These are phyloP conservation scores for Melipona bicolor DNA, from an alignment of 2,888 invertebrate genomes.

Conservation along the genomic window DNA sequence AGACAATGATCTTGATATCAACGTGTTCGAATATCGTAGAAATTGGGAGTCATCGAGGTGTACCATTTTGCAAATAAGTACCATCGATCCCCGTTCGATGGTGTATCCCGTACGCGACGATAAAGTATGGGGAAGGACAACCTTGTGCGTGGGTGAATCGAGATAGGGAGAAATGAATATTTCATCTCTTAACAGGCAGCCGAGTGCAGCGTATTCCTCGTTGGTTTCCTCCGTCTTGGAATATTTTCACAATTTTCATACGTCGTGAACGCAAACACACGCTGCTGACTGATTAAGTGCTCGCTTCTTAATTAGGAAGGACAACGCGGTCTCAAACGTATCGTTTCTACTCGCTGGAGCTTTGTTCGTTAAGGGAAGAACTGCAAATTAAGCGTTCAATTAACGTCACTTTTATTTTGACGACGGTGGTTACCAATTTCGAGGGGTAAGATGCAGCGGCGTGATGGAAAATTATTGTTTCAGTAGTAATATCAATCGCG, in stretches of 20 bases:
- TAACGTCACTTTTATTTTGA: neutral
- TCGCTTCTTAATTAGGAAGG: slow-evolving; percentile 25
- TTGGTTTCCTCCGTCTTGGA: slow-evolving; percentile 9
- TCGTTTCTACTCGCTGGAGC: neutral
- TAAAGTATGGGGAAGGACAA: slow-evolving; percentile 23
- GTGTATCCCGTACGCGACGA: neutral
- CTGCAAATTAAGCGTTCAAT: neutral
- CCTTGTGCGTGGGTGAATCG: slow-evolving; percentile 30
- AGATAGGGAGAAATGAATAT: slow-evolving; percentile 41
- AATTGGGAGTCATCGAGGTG: no score
- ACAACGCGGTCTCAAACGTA: neutral
- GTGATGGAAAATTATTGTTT: no score
- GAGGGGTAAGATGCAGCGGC: neutral
- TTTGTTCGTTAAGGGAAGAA: neutral
- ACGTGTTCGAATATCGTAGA: no score
- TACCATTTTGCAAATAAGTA: neutral
- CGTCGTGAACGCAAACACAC: neutral
- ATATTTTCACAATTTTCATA: slow-evolving; percentile 33
- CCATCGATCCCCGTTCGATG: slow-evolving; percentile 26
- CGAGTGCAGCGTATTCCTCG: slow-evolving; percentile 17
- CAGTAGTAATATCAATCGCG: no score
- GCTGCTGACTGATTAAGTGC: neutral
- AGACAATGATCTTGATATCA: no score
- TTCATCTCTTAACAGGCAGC: slow-evolving; percentile 31
- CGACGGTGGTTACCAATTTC: neutral